phyloP scores from a whole-genome alignment of 2,888 invertebrate species.

The Limnephilus auricula region DNA sequence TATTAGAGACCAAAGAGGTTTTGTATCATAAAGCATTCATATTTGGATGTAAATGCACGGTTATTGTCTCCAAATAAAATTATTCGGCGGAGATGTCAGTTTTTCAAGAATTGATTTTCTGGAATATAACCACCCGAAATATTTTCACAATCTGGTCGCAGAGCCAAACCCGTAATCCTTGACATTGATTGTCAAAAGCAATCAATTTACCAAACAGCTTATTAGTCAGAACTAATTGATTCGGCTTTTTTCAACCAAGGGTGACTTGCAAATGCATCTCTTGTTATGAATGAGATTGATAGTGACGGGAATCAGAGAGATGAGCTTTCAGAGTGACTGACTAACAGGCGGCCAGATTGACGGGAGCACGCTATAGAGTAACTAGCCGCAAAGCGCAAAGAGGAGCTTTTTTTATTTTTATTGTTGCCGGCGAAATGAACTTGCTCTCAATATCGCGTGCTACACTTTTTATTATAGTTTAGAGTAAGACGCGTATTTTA shows the following conservation, averaged over 20 bases:
- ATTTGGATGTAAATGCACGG: too few relatives aligned
- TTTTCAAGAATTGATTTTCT: background rate
- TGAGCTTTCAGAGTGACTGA: background rate
- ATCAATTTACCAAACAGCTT: background rate
- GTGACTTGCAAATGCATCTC: background rate
- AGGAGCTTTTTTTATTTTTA: background rate
- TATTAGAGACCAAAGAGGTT: too few relatives aligned
- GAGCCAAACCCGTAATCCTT: background rate
- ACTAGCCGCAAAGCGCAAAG: background rate
- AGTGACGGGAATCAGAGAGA: background rate
- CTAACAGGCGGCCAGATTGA: background rate
- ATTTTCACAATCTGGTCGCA: background rate
- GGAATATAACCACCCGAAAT: background rate
- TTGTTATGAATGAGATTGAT: slow-evolving; percentile 2
- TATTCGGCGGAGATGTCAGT: too few relatives aligned
- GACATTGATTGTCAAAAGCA: background rate
- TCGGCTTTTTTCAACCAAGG: background rate
- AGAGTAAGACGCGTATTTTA: background rate
- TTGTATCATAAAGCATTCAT: too few relatives aligned
- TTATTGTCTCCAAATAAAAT: too few relatives aligned
- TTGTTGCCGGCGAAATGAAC: background rate
- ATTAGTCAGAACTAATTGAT: slow-evolving; percentile 2
- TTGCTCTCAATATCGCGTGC: background rate
- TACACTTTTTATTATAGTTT: background rate
- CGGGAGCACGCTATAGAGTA: background rate